These are phyloP conservation scores for Trypoxylon attenuatum DNA, from an alignment of 2,888 invertebrate species.

Conservation along the genomic window DNA sequence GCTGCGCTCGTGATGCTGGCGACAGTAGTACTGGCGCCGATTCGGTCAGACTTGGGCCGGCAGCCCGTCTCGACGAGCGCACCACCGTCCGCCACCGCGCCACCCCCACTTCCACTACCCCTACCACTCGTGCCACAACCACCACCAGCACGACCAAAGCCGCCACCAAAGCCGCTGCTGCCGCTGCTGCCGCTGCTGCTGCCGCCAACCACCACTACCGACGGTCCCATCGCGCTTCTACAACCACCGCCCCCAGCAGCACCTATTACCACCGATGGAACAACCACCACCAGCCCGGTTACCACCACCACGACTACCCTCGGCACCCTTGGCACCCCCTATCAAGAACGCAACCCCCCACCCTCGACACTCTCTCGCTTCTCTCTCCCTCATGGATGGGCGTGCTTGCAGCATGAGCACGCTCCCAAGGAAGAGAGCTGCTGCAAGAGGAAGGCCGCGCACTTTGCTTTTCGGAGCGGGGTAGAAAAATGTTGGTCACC, in stretches of 20 bases:
- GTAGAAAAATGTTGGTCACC: slow-evolving; percentile 52
- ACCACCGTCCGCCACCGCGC: slow-evolving; percentile 39
- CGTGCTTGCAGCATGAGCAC: slow-evolving; percentile 55
- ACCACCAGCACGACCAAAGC: too few species aligned
- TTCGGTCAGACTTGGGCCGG: slow-evolving; percentile 71
- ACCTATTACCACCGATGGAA: background rate
- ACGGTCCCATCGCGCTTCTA: slow-evolving; percentile 1
- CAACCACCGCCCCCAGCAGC: background rate
- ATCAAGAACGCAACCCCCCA: slow-evolving; percentile 45
- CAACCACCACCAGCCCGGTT: slow-evolving; percentile 1
- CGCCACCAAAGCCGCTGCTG: background rate
- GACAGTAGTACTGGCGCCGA: slow-evolving; percentile 73
- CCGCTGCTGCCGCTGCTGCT: background rate
- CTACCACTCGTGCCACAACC: too few species aligned
- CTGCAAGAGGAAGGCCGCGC: slow-evolving; percentile 30
- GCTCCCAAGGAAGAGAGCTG: background rate
- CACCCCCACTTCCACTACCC: slow-evolving; percentile 37
- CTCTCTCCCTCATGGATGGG: slow-evolving; percentile 54
- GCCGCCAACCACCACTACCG: background rate
- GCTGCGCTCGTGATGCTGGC: slow-evolving; percentile 73
- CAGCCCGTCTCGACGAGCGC: slow-evolving; percentile 22
- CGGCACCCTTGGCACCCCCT: slow-evolving; percentile 32
- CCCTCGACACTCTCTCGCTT: background rate
- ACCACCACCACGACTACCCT: slow-evolving; percentile 17
- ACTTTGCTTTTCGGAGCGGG: slow-evolving; percentile 33